Percentiles rank a stretch among this genome's conserved stretches.
Evolutionary conservation across 35 echinoderm and acorn worm genomes (phyloP).

Genomic region (Strongylocentrotus purpuratus): DNA sequence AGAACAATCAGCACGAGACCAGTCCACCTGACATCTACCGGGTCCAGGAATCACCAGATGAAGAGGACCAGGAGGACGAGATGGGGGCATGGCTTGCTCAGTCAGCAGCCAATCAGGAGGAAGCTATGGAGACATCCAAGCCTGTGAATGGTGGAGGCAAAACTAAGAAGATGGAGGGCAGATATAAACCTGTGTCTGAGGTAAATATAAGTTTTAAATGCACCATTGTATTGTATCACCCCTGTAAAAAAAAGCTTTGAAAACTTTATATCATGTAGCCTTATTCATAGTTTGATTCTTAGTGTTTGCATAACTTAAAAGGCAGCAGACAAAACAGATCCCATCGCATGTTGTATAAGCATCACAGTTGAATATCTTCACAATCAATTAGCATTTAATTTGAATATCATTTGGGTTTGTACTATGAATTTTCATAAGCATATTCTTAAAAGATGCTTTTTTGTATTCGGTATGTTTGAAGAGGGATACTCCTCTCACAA

Average conservation of each 20-base stretch:
- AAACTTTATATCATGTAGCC: neutral
- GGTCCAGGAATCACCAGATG: neutral
- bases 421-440: no score
- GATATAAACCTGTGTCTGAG: conserved; percentile 82
- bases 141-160: conserved; percentile 11
- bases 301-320: no score
- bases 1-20: neutral
- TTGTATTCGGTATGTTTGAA: no score
- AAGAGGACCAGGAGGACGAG: neutral
- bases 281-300: no score
- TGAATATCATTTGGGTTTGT: no score
- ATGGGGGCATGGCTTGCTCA: conserved; percentile 25
- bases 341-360: no score
- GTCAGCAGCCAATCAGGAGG: conserved; percentile 46
- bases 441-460: no score
- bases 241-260: neutral
- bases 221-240: neutral
- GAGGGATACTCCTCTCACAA: no score
- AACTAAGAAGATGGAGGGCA: conserved; percentile 68
- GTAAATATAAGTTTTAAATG: conserved; percentile 28
- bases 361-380: no score
- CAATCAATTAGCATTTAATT: no score
- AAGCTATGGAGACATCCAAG: conserved; percentile 38
- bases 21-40: neutral
- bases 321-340: no score